Conservation (phyloP, 2,113 vertebrate species). For the Tinamus guttatus region DNA sequence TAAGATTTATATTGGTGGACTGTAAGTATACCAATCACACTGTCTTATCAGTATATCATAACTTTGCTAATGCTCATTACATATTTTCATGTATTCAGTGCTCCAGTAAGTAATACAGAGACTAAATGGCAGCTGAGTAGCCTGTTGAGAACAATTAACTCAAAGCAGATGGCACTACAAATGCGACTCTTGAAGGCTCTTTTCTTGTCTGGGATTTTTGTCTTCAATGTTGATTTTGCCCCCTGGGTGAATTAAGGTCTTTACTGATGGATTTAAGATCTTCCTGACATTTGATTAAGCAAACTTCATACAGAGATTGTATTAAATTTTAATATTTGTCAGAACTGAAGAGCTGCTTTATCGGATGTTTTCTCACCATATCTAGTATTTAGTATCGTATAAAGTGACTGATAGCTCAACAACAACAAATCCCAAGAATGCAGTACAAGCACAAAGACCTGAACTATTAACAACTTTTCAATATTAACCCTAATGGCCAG, state of each 20-base stretch:
- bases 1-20: not conserved
- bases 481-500: not conserved
- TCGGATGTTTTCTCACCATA: not conserved
- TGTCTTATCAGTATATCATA: not conserved
- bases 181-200: not conserved
- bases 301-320: conserved; percentile 39
- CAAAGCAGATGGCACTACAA: conserved; percentile 57
- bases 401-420: not conserved
- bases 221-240: conserved; percentile 51
- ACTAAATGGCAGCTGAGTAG: conserved; percentile 36
- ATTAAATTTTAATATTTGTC: conserved; percentile 61
- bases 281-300: conserved; percentile 67
- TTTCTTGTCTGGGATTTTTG: conserved; percentile 23
- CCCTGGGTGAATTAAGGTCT: conserved; percentile 46
- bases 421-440: not conserved
- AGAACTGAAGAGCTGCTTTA: conserved; percentile 32
- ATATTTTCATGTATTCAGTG: not conserved
- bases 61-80: not conserved
- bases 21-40: not conserved
- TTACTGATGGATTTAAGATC: conserved; percentile 58
- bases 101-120: conserved; percentile 37
- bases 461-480: not conserved
- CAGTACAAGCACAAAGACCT: not conserved
- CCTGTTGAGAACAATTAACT: conserved; percentile 65
- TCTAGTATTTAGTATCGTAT: not conserved